Evolutionary conservation across 1,140 invertebrate species (phyloP).

Genomic region (Brachionus paranguensis): DNA sequence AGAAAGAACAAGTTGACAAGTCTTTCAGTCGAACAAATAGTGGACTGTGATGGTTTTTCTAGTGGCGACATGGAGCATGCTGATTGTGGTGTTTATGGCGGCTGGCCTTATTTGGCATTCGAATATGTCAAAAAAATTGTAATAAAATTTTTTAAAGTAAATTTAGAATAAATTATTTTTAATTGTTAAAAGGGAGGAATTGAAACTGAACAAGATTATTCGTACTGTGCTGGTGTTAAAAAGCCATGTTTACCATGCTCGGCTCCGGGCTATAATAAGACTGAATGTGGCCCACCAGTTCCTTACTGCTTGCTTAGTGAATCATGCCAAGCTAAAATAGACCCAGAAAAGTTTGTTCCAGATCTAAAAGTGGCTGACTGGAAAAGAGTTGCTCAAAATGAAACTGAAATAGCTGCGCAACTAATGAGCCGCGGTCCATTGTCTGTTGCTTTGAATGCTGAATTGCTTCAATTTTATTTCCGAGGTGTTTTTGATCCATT

Average conservation of each 20-base stretch:
- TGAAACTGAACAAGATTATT: slow-evolving; percentile 46
- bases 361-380: slow-evolving; percentile 46
- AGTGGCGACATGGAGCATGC: slow-evolving; percentile 42
- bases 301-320: slow-evolving; percentile 47
- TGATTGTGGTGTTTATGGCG: slow-evolving; percentile 51
- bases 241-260: slow-evolving; percentile 47
- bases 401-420: slow-evolving; percentile 46
- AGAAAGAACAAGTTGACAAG: slow-evolving; percentile 45
- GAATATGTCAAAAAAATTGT: slow-evolving; percentile 45
- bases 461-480: slow-evolving; percentile 48
- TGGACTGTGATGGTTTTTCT: slow-evolving; percentile 48
- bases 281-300: slow-evolving; percentile 47
- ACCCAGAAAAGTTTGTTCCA: slow-evolving; percentile 46
- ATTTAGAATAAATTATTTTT: not conserved
- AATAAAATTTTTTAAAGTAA: not conserved
- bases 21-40: slow-evolving; percentile 51
- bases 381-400: slow-evolving; percentile 47
- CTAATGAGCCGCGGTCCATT: slow-evolving; percentile 47
- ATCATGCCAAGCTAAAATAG: slow-evolving; percentile 47
- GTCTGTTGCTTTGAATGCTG: slow-evolving; percentile 49
- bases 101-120: slow-evolving; percentile 50
- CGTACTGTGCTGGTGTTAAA: slow-evolving; percentile 47
- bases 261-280: slow-evolving; percentile 47
- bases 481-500: slow-evolving; percentile 45
- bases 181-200: slow-evolving; percentile 45